phyloP scores from a whole-genome alignment of 2,888 invertebrate genomes.

The Oscheius sp. region DNA sequence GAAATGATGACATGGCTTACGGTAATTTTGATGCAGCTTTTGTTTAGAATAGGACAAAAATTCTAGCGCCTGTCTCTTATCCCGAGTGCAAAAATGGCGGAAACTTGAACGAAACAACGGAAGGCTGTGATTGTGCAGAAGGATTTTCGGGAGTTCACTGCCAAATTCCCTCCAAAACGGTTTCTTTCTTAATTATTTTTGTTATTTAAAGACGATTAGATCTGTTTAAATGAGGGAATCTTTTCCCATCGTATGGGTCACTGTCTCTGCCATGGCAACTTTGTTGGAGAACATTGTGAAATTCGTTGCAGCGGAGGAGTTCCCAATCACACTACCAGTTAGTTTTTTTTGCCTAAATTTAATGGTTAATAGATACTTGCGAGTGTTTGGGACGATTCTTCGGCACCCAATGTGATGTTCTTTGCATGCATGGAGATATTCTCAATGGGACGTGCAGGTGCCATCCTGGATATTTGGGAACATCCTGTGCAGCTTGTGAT shows the following conservation, averaged over 20 bases:
- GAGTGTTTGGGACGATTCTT: conserved; percentile 17
- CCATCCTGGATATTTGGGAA: conserved; percentile 36
- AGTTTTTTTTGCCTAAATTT: conserved; percentile 1
- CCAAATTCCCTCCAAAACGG: conserved; percentile 4
- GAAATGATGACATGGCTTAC: conserved; percentile 16
- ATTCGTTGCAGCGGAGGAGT: conserved; percentile 40
- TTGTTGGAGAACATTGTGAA: conserved; percentile 42
- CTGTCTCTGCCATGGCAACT: conserved; percentile 39
- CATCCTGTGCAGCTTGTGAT: conserved; percentile 45
- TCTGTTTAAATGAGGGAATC: conserved; percentile 43
- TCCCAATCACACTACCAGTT: conserved; percentile 42
- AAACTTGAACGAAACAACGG: conserved; percentile 41
- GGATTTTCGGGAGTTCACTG: conserved; percentile 14
- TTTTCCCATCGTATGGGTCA: conserved; percentile 36
- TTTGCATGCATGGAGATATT: conserved; percentile 47
- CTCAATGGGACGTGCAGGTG: conserved; percentile 30
- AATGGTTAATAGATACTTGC: conserved; percentile 14
- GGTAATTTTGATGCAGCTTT: neutral
- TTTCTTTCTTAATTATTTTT: neutral
- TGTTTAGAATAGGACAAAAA: neutral
- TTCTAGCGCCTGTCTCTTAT: conserved; percentile 5
- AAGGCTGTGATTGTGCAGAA: conserved; percentile 36
- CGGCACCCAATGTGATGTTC: conserved; percentile 22
- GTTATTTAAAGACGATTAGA: neutral
- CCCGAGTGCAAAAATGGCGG: conserved; percentile 38